Evolutionary conservation across 2,797 vertebrate genomes (phyloP).

Genomic region (Scomberomorus guttatus): DNA sequence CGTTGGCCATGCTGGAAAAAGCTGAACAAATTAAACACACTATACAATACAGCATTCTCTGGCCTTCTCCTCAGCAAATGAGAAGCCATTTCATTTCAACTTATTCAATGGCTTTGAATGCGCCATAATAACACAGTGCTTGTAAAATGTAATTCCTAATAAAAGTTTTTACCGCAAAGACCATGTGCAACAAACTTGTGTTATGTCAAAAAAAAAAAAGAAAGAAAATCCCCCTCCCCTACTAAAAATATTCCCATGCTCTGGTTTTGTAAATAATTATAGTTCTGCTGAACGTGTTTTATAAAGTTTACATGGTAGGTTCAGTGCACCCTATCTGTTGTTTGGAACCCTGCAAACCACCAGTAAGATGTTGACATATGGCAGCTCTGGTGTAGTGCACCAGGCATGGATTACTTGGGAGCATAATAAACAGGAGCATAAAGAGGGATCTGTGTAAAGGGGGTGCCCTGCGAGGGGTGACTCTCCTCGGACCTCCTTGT

Average conservation of each 20-base stretch:
- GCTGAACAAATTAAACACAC: constrained; percentile 42
- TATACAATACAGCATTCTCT: constrained; percentile 26
- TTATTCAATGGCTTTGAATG: constrained; percentile 1
- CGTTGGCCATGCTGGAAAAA: constrained; percentile 44
- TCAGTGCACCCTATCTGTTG: constrained; percentile 99
- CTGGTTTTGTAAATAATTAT: constrained; percentile 99
- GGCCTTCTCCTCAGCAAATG: constrained; percentile 10
- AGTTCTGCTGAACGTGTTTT: constrained; percentile 99
- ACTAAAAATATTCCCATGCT: constrained; percentile 94
- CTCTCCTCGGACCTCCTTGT: constrained; percentile 64
- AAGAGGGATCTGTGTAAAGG: constrained; percentile 84
- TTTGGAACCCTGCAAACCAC: constrained; percentile 98
- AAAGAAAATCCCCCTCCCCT: constrained; percentile 74
- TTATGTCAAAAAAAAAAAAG: constrained; percentile 51
- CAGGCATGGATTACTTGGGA: constrained; percentile 94
- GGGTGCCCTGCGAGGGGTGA: constrained; percentile 61
- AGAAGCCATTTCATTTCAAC: constrained; percentile 16
- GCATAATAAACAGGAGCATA: constrained; percentile 97
- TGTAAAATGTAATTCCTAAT: constrained; percentile 33
- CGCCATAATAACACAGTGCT: background rate
- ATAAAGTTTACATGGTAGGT: constrained; percentile 99
- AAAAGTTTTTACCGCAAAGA: constrained; percentile 28
- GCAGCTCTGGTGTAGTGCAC: constrained; percentile 94
- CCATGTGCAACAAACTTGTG: constrained; percentile 49
- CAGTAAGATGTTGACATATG: constrained; percentile 99